Conservation (phyloP, 2,888 invertebrate genomes). For the Ctenicera cuprea region DNA sequence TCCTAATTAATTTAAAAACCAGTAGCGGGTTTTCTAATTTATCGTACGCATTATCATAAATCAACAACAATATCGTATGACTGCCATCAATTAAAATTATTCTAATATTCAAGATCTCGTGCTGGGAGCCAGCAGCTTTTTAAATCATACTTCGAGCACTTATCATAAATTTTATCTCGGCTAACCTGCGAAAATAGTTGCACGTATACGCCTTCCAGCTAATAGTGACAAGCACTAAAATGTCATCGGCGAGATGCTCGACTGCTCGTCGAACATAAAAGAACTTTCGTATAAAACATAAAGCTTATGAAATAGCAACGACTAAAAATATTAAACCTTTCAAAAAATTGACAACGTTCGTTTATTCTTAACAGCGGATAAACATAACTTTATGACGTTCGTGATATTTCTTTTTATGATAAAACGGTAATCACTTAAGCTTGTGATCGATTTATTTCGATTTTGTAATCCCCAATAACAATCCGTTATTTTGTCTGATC, state of each 20-base stretch:
- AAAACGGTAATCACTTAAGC: too few relatives aligned
- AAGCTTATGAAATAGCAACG: constrained; percentile 12
- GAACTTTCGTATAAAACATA: constrained; percentile 1
- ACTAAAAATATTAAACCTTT: constrained; percentile 18
- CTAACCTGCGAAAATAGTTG: constrained; percentile 22
- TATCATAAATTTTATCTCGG: constrained; percentile 23
- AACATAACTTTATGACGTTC: background rate
- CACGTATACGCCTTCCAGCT: constrained; percentile 24
- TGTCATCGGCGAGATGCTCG: constrained; percentile 16
- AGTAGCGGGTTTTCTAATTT: constrained; percentile 43
- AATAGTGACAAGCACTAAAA: constrained; percentile 31
- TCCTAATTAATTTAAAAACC: constrained; percentile 36
- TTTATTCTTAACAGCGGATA: background rate
- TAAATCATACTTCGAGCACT: background rate
- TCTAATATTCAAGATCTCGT: constrained; percentile 17
- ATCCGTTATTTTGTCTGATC: too few relatives aligned
- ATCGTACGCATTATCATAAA: constrained; percentile 26
- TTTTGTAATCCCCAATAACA: too few relatives aligned
- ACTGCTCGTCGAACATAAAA: constrained; percentile 12
- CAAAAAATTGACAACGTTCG: constrained; percentile 1
- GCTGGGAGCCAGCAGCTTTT: constrained; percentile 7
- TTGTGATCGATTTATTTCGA: too few relatives aligned
- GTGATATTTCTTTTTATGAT: background rate
- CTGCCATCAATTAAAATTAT: constrained; percentile 9
- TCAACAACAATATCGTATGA: constrained; percentile 8